phyloP scores from a whole-genome alignment of 2,113 vertebrate species.

The Neomonachus schauinslandi region DNA sequence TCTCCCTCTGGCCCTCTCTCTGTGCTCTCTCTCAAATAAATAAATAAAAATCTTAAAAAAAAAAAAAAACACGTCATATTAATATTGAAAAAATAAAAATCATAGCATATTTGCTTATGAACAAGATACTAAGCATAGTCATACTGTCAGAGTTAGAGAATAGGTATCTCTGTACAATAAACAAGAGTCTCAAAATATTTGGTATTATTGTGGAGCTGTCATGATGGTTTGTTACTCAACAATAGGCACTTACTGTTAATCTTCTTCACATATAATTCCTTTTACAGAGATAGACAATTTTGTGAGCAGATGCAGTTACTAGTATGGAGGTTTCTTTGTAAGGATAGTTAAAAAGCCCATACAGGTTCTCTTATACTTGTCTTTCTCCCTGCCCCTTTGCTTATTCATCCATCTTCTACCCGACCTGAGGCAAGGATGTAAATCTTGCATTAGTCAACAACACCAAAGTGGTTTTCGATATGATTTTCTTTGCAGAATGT shows the following conservation, averaged over 20 bases:
- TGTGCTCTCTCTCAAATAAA: no score
- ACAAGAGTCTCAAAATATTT: neutral
- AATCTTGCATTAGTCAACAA: neutral
- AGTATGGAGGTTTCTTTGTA: neutral
- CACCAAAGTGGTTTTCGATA: neutral
- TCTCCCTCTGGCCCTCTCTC: no score
- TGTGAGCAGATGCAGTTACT: neutral
- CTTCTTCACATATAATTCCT: neutral
- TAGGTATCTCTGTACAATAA: neutral
- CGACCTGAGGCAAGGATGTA: neutral
- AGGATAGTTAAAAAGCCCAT: neutral
- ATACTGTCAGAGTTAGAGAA: neutral
- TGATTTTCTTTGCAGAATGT: neutral
- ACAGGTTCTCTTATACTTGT: neutral
- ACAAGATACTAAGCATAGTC: neutral
- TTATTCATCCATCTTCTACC: neutral
- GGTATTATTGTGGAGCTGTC: neutral
- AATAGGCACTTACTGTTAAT: neutral
- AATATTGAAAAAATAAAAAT: neutral
- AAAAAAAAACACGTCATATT: neutral
- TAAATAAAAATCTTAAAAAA: no score
- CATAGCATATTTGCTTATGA: neutral
- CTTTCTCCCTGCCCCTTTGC: neutral
- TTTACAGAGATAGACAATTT: neutral
- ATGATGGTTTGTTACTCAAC: neutral